These are phyloP conservation scores for Protobothrops flavoviridis DNA, from an alignment of 2,113 vertebrate genomes.

Conservation along the genomic window DNA sequence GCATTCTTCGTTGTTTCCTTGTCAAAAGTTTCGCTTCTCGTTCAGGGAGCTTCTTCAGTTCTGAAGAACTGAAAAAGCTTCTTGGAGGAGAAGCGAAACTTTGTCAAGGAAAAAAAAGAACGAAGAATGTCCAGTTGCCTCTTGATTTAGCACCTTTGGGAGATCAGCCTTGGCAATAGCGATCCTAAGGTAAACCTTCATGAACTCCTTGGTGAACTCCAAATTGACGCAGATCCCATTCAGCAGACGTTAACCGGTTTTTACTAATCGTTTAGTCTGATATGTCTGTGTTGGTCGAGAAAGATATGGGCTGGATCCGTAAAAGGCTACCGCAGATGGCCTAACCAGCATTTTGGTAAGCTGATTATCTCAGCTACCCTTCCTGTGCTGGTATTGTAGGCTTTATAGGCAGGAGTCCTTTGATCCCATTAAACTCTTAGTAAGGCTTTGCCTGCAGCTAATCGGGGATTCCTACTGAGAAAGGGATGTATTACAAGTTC, in stretches of 20 bases:
- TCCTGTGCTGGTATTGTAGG: neutral
- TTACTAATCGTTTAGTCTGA: neutral
- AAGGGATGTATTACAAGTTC: neutral
- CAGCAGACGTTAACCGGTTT: too few species aligned
- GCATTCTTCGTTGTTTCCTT: neutral
- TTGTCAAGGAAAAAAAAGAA: neutral
- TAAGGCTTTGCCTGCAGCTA: constrained; percentile 17
- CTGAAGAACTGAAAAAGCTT: neutral
- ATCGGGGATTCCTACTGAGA: constrained; percentile 2
- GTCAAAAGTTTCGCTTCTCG: neutral
- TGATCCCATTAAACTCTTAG: constrained; percentile 40
- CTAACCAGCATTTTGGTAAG: neutral
- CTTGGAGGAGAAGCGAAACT: neutral
- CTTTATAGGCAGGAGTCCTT: neutral
- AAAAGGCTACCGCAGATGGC: neutral
- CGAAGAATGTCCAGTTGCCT: neutral
- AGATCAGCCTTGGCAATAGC: neutral
- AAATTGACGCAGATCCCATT: too few species aligned
- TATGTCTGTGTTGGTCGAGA: too few species aligned
- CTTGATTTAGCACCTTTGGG: neutral
- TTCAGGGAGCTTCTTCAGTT: neutral
- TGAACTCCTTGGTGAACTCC: neutral
- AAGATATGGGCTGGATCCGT: neutral
- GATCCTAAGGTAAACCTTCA: neutral
- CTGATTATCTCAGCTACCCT: constrained; percentile 2